A percentile compares a stretch with the other conserved stretches of the same genome.
phyloP scores from a whole-genome alignment of 2,888 invertebrate genomes.

The Dicyrtoma fusca region DNA sequence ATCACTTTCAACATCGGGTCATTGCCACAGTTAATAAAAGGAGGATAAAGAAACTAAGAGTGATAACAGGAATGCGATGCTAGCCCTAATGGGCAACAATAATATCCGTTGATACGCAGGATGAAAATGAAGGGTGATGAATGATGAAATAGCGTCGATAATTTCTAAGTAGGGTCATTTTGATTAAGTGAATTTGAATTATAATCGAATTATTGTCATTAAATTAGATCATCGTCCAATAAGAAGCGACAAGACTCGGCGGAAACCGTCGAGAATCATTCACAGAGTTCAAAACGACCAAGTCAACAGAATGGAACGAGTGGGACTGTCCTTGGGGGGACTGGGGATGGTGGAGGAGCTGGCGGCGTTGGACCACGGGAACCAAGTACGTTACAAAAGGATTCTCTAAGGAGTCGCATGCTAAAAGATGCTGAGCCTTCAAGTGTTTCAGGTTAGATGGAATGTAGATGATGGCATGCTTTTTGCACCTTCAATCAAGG shows the following conservation, averaged over 20 bases:
- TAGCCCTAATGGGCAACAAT: too few species aligned
- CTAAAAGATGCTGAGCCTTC: slow-evolving; percentile 65
- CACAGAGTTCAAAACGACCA: slow-evolving; percentile 45
- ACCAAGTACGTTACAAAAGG: slow-evolving; percentile 31
- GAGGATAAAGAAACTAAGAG: too few species aligned
- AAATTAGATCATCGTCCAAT: slow-evolving; percentile 30
- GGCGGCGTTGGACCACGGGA: slow-evolving; percentile 14
- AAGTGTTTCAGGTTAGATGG: slow-evolving; percentile 64
- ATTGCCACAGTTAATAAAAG: too few species aligned
- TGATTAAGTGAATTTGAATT: neutral
- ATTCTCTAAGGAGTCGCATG: slow-evolving; percentile 43
- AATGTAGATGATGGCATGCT: neutral
- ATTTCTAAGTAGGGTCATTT: too few species aligned
- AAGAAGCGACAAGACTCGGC: slow-evolving; percentile 31
- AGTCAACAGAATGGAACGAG: slow-evolving; percentile 52
- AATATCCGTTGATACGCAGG: too few species aligned
- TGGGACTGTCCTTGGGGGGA: slow-evolving; percentile 40
- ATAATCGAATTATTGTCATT: too few species aligned
- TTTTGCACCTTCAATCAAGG: too few species aligned
- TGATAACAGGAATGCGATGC: too few species aligned
- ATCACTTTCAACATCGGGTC: too few species aligned
- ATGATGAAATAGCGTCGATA: too few species aligned
- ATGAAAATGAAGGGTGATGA: too few species aligned
- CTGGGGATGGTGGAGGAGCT: slow-evolving; percentile 35
- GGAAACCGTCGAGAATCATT: slow-evolving; percentile 47